These are phyloP conservation scores for Fistularia tabacaria DNA, from an alignment of 2,797 vertebrate genomes.

Conservation along the genomic window DNA sequence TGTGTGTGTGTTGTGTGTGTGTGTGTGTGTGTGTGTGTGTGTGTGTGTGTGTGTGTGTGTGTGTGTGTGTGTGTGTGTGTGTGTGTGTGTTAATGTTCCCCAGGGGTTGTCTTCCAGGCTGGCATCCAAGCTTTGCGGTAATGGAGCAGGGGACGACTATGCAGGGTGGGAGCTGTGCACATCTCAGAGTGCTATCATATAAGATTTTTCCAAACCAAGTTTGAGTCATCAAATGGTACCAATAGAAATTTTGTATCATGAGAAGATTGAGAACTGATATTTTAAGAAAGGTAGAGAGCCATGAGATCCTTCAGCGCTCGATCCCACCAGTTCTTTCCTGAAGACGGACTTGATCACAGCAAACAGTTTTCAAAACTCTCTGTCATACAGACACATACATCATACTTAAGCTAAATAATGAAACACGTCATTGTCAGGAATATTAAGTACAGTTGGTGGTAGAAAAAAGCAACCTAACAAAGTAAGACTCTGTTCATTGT, in stretches of 20 bases:
- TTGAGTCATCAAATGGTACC: too few species aligned
- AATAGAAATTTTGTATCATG: conserved; percentile 11
- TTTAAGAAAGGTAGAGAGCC: too few species aligned
- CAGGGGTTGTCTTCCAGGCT: conserved; percentile 40
- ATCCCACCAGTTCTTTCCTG: too few species aligned
- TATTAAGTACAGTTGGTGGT: too few species aligned
- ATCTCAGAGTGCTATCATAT: conserved; percentile 9
- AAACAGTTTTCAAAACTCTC: too few species aligned
- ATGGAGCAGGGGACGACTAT: conserved; percentile 42
- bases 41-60: not conserved
- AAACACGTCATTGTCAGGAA: too few species aligned
- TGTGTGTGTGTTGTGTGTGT: not conserved
- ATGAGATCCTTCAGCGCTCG: too few species aligned
- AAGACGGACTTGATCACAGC: too few species aligned
- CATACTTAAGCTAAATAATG: too few species aligned
- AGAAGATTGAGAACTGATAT: not conserved
- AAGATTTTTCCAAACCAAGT: too few species aligned
- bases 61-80: not conserved
- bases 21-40: conserved; percentile 1
- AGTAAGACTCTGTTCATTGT: conserved; percentile 4
- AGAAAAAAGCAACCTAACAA: too few species aligned
- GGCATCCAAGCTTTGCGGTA: conserved; percentile 51
- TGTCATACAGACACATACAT: too few species aligned
- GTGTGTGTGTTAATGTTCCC: conserved; percentile 30
- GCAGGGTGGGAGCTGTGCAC: conserved; percentile 35